Base-by-base conservation (phyloP, 2,797 vertebrate genomes). In the Mormyrops boulengeri region DNA sequence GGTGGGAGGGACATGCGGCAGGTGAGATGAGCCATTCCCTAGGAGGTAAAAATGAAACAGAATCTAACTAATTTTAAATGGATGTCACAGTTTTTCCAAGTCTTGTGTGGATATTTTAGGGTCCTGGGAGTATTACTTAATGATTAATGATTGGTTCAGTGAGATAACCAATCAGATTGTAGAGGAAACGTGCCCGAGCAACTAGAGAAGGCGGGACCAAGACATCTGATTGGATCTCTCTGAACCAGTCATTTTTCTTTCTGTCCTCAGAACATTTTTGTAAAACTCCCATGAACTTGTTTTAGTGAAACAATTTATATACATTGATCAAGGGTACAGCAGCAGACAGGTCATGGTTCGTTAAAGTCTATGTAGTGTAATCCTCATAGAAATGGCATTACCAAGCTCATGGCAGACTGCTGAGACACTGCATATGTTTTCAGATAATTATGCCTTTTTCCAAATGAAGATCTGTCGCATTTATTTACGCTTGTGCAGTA, bases 1-100 rank as follows among this genome's bases (percentile, higher is more conserved):
- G 26, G 5, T 17, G 57, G 34, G 60, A 86, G 26, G 26, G 47
- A 41, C 49, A 22, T 82, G 6, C 8, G 11, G 22, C 47, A 17
- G 84, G 57, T 89, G 85, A 89, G 89, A 4, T 41, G 19, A 19
- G 82, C 34, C 85, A 2, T 84, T 50, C 44, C 44, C 80, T 84
- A 7, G 34, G 34, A 77, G 4, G 12, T 66, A 26, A 26, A 66
- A 26, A 66, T 30, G 26, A 66, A 9, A 66, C 26, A 38, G 66
- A 73, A 73, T 38, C 66, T 38, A 38, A 17, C 66, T 73, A 3
- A 73, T 73, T 82, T n/a, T n/a, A 82, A 47, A n/a, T n/a, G 41
- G 77, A 47, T 47, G 3, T 22, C 41, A 80, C 4, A 17, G 19
- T 22, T 82, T 82, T 82, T 7, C 77, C 41, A 47, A 47, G 69